Conservation (phyloP, 2,888 invertebrate genomes). For the Drosophila helvetica region DNA sequence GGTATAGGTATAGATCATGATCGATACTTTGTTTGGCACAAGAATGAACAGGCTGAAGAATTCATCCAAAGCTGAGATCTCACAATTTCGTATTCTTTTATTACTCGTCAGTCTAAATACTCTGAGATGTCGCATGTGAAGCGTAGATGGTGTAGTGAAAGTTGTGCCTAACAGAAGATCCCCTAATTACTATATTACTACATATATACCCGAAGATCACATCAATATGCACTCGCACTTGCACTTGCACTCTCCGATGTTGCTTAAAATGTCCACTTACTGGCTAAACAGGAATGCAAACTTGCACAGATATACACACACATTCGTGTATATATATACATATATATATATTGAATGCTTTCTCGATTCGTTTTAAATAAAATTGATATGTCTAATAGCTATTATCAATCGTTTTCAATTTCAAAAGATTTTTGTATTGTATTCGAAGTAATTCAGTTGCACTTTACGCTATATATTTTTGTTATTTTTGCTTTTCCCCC, state of each 20-base stretch:
- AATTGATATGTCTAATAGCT: conserved; percentile 84
- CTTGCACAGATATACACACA: conserved; percentile 47
- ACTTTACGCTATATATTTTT: conserved; percentile 24
- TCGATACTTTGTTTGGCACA: conserved; percentile 25
- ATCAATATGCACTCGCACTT: conserved; percentile 19
- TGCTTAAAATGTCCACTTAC: conserved; percentile 62
- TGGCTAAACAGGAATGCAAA: conserved; percentile 69
- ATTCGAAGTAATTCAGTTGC: conserved; percentile 60
- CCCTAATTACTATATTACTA: conserved; percentile 24
- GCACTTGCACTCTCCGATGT: conserved; percentile 21
- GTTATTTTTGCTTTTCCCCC: conserved; percentile 6
- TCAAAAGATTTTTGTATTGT: conserved; percentile 62
- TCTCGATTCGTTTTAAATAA: conserved; percentile 68
- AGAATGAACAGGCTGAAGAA: conserved; percentile 21
- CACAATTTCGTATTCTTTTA: conserved; percentile 37
- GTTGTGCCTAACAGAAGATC: conserved; percentile 27
- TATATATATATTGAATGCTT: conserved; percentile 45
- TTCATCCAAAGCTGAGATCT: conserved; percentile 21
- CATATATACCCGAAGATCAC: conserved; percentile 14
- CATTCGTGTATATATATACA: conserved; percentile 29
- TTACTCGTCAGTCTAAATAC: conserved; percentile 56
- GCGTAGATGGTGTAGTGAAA: conserved; percentile 27
- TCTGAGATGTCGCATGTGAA: conserved; percentile 43
- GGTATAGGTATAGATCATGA: conserved; percentile 21
- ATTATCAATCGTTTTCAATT: conserved; percentile 84